phyloP scores from a whole-genome alignment of 2,797 vertebrate species.

The Rhabdophis nuchalis region DNA sequence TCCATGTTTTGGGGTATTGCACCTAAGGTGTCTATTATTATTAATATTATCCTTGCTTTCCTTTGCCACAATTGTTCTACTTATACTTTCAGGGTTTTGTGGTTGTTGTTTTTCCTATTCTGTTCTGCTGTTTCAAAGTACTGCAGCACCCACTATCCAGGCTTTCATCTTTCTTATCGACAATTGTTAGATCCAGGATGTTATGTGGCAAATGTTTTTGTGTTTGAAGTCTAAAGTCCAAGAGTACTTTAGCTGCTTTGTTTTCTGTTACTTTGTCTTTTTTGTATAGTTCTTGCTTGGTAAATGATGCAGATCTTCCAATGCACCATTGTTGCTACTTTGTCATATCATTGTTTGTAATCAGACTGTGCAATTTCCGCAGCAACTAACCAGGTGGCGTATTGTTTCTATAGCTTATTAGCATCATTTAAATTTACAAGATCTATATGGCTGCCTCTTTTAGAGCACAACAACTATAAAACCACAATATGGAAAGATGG shows the following conservation, averaged over 20 bases:
- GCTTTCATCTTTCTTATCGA: not conserved
- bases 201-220: not conserved
- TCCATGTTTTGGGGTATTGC: not conserved
- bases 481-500: not conserved
- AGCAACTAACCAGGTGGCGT: not conserved
- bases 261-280: not conserved
- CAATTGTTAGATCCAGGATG: not conserved
- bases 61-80: not conserved
- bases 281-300: not conserved
- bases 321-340: not conserved
- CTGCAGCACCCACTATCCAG: not conserved
- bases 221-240: not conserved
- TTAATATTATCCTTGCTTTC: not conserved
- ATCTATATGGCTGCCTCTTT: not conserved
- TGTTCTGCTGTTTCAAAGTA: not conserved
- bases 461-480: not conserved
- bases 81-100: not conserved
- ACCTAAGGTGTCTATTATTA: not conserved
- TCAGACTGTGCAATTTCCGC: not conserved
- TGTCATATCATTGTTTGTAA: not conserved
- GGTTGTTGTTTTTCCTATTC: not conserved
- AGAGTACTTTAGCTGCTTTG: not conserved
- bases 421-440: not conserved
- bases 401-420: not conserved
- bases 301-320: not conserved